Evolutionary conservation across 1,140 invertebrate species (phyloP), one percentile per base, ranked within the genome.

Genomic region (Calycopis cecrops): DNA sequence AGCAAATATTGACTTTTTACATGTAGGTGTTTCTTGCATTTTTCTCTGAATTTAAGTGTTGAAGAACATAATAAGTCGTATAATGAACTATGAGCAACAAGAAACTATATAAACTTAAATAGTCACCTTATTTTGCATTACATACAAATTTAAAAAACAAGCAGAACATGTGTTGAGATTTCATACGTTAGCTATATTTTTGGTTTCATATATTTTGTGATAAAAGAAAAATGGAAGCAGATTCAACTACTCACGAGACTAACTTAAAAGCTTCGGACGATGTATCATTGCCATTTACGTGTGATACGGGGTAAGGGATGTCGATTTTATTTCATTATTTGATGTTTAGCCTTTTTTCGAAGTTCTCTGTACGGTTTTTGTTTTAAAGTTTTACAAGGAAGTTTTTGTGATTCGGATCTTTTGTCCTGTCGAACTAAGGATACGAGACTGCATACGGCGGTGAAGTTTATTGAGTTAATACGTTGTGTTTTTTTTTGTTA

Each of bases 401-500:
- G 73, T 81, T 84, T 76, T 76, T 80, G 73, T 85, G 83, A 78
- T 74, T 71, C 65, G 62, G 64, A 65, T 73, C 73, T 76, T 69
- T 79, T 72, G 76, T 83, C 64, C 68, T 65, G 65, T 63, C 62
- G 74, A 74, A 83, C 76, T 76, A 57, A 73, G 65, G 72, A 74
- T 78, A 73, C 71, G 60, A 75, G 75, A 78, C 78, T 73, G 69
- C 66, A 66, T 62, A 72, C 66, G 65, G 54, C 73, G 65, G 78
- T 80, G 77, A 73, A 73, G 76, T 83, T 85, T 73, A 70, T 71
- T 72, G 56, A 77, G 78, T 82, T 85, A 70, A 67, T 77, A 73
- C 78, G 80, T 86, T 79, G 73, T 71, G 79, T 86, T 79, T 80
- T 86, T 28, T 85, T 86, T 79, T 84, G 79, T 85, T 86, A 81